Base-by-base conservation (phyloP, 2,888 invertebrate species). In the Kuschelorhynchus macadamiae region DNA sequence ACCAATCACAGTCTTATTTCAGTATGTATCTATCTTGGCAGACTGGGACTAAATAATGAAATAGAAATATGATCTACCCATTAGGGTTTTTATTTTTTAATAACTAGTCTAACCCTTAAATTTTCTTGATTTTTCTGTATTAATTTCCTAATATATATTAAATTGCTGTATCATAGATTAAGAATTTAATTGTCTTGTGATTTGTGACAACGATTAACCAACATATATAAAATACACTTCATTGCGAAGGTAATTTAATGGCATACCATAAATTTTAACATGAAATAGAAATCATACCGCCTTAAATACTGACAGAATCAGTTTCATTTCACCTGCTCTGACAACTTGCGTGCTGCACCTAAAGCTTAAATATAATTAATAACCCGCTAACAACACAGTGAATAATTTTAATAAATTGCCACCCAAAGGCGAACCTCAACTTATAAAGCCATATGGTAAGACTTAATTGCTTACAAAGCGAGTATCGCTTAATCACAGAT, bases 351-450 rank as follows among this genome's bases (percentile, higher is more conserved):
- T 65, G 64, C 57, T 57, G 57, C 64, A 65, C 64, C 50, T 57
- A 49, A 52, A 50, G 50, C 64, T 65, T 57, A 65, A 65, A 65
- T n/a, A 57, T 65, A 65, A 65, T 65, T 65, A 65, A 65, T 65
- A 65, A 57, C 57, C 64, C 57, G 64, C 64, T 65, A 65, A 65
- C 56, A 57, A 57, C 57, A 11, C 55, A 30, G 64, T 65, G 64
- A 65, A 65, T 65, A 65, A 65, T 65, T 65, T 65, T 65, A 65
- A 65, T 65, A 65, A 65, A 65, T 65, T 65, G 64, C 64, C 64
- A 65, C 64, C 64, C 52, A 65, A 44, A 65, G 64, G 64, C 64
- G 55, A 65, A 57, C 64, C 64, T 65, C 57, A 30, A 50, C 33
- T 49, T 65, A 57, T 57, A 14, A 65, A 65, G 57, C 64, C 64